Evolutionary conservation across 2,113 vertebrate species (phyloP), one percentile per base, ranked within the genome.

Genomic region (Romanogobio albipinnatus): DNA sequence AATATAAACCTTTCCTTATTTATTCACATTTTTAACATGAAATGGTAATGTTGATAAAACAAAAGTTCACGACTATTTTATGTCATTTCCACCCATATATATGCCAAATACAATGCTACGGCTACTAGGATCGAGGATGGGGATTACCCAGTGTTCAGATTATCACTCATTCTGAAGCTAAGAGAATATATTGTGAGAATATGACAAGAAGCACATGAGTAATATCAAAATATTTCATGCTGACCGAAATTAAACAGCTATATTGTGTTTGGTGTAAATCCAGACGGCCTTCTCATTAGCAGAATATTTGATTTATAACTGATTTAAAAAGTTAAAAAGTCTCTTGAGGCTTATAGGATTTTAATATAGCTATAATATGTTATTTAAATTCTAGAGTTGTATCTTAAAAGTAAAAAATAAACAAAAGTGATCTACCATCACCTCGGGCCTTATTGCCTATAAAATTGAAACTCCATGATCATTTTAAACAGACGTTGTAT

Each of bases 121-220:
- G 49, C 17, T 22, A 5, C 29, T 1, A 22, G n/a, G 19, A 43
- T 61, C 14, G 29, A 85, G 74, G 77, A 74, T 76, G 59, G 76
- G 84, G 81, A 76, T 83, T 74, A 85, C 81, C 80, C 76, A 79
- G 14, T 51, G n/a, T n/a, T 45, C 10, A 43, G 73, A 62, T 9
- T 33, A 78, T 24, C 76, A 83, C 66, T 83, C 29, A 83, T 85
- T 84, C 47, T 76, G 59, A 81, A 84, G 14, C 56, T 68, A 61
- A 83, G 56, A 75, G 4, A 36, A 64, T 1, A 80, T 17, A 14
- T 86, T 75, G 49, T 83, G 22, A 36, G 29, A 86, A 83, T 83
- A 68, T 56, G 64, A 77, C 53, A 83, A 79, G 19, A 83, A 79
- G 19, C 19, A 3, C 45, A 83, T 86, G 59, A 86, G 49, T 76